phyloP scores from a whole-genome alignment of 2,797 vertebrate genomes.

The Petrocephalus schoutedeni region DNA sequence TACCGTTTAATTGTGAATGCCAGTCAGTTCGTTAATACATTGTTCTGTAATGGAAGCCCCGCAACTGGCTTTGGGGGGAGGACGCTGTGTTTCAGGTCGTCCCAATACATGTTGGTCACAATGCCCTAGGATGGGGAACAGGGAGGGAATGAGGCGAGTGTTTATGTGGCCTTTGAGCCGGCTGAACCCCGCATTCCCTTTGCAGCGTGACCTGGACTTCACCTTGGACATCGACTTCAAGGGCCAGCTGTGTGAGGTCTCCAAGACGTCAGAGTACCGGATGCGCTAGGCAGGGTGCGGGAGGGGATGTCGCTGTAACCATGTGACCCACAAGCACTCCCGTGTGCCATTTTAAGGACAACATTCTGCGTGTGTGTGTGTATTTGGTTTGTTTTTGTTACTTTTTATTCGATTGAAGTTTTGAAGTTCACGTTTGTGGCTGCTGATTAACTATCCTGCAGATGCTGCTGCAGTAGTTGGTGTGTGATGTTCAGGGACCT shows the following conservation, averaged over 20 bases:
- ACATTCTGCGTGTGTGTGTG: constrained; percentile 26
- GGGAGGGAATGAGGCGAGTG: not conserved
- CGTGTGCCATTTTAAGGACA: constrained; percentile 51
- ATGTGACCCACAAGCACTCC: not conserved
- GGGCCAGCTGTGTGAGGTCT: constrained; percentile 87
- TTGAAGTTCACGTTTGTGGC: constrained; percentile 32
- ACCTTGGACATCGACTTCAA: constrained; percentile 88
- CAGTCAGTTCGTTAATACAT: not conserved
- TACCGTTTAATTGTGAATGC: not conserved
- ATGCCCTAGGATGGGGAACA: not conserved
- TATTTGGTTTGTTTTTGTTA: constrained; percentile 28
- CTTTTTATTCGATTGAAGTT: constrained; percentile 31
- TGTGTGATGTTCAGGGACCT: not conserved
- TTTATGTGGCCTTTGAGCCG: not conserved
- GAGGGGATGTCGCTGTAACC: constrained; percentile 9
- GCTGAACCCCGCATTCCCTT: not conserved
- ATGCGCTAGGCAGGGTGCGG: constrained; percentile 72
- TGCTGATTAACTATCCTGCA: constrained; percentile 15
- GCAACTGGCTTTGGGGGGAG: not conserved
- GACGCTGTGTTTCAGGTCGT: not conserved
- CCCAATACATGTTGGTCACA: not conserved
- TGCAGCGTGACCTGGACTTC: constrained; percentile 89
- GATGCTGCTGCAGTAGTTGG: not conserved
- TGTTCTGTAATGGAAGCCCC: not conserved
- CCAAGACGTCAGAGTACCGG: constrained; percentile 87